A percentile compares a stretch with the other conserved stretches of the same genome.
Conservation (phyloP, 2,797 vertebrate species). For the Gephyroberyx darwinii region DNA sequence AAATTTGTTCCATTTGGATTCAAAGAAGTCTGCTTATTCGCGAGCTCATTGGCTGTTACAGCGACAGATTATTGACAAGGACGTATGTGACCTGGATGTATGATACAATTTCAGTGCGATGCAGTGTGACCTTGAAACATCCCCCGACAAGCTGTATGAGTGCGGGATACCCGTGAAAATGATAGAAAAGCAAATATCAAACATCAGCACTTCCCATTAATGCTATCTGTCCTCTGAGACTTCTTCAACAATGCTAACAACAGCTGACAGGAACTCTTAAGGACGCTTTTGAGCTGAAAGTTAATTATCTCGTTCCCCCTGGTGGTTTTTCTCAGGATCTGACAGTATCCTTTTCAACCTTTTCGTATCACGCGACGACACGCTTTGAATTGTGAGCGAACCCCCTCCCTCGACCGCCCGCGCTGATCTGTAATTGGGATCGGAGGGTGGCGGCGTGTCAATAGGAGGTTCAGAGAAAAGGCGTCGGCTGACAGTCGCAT, state of each 20-base stretch:
- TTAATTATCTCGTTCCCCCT: slow-evolving; percentile 55
- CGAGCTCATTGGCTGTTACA: background rate
- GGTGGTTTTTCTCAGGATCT: slow-evolving; percentile 19
- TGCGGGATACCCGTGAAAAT: background rate
- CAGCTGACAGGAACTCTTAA: slow-evolving; percentile 44
- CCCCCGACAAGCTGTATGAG: slow-evolving; percentile 6
- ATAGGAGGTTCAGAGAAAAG: slow-evolving; percentile 21
- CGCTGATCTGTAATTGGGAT: slow-evolving; percentile 41
- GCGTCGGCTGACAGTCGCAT: slow-evolving; percentile 20
- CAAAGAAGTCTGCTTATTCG: background rate
- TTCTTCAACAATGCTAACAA: slow-evolving; percentile 34
- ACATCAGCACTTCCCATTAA: slow-evolving; percentile 22
- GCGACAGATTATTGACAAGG: slow-evolving; percentile 10
- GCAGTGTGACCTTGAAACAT: slow-evolving; percentile 47
- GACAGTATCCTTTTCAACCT: slow-evolving; percentile 31
- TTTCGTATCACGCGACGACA: slow-evolving; percentile 35
- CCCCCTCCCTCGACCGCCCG: background rate
- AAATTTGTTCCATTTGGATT: background rate
- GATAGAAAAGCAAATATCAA: slow-evolving; percentile 13
- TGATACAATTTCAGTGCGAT: slow-evolving; percentile 34
- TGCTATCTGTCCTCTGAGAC: slow-evolving; percentile 15
- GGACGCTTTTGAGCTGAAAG: slow-evolving; percentile 49
- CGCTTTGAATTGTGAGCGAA: slow-evolving; percentile 33
- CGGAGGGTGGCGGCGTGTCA: slow-evolving; percentile 23
- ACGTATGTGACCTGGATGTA: slow-evolving; percentile 31